phyloP scores from a whole-genome alignment of 2,113 vertebrate species.

The Sander vitreus region DNA sequence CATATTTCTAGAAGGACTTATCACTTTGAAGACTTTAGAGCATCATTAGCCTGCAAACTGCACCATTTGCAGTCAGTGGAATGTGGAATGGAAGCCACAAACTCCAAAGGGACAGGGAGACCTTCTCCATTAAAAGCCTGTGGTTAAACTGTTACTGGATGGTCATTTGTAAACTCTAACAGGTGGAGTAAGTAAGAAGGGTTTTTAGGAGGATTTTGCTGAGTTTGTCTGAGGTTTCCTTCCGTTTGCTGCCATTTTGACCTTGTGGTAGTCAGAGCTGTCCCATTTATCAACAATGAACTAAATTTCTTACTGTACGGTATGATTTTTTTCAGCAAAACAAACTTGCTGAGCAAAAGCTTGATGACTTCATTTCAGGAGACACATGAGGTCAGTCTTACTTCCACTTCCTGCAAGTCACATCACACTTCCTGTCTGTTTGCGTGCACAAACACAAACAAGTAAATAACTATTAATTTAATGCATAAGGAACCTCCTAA shows the following conservation, averaged over 20 bases:
- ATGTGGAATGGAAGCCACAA: constrained; percentile 51
- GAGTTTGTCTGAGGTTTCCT: constrained; percentile 54
- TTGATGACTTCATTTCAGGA: constrained; percentile 41
- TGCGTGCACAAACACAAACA: constrained; percentile 59
- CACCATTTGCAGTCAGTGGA: constrained; percentile 49
- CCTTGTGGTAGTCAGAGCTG: constrained; percentile 34
- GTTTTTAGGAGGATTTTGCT: constrained; percentile 54
- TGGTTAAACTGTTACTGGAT: constrained; percentile 43
- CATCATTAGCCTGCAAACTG: constrained; percentile 36
- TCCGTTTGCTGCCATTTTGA: constrained; percentile 52
- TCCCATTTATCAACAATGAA: constrained; percentile 50
- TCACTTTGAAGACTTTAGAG: constrained; percentile 31
- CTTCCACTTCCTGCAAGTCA: constrained; percentile 54
- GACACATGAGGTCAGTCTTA: constrained; percentile 19
- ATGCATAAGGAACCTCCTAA: constrained; percentile 32
- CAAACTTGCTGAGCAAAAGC: constrained; percentile 6
- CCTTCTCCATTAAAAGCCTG: constrained; percentile 49
- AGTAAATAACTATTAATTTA: constrained; percentile 58
- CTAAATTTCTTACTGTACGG: constrained; percentile 19
- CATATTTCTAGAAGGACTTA: constrained; percentile 10
- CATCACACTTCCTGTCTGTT: constrained; percentile 41
- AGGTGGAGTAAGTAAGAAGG: constrained; percentile 50
- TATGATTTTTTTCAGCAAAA: not conserved
- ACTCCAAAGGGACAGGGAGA: constrained; percentile 42
- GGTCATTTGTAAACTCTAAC: constrained; percentile 67